Evolutionary conservation across 2,797 vertebrate species (phyloP).

Genomic region (Crypturellus tataupa): DNA sequence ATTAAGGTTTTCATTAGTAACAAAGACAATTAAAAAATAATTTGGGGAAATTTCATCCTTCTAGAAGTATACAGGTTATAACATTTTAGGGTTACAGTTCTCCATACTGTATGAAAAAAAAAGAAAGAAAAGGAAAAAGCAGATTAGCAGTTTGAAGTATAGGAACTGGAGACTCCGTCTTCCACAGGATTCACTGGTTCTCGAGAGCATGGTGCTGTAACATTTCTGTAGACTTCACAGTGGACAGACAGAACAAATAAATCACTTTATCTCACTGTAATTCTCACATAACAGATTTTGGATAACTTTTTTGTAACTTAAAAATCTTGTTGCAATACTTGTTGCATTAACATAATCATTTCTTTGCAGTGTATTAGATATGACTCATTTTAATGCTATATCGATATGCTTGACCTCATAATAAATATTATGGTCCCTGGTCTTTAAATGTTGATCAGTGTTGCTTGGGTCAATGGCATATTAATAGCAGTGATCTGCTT

Average conservation of each 20-base stretch:
- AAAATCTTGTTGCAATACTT: conserved; percentile 36
- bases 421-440: conserved; percentile 65
- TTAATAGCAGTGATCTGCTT: conserved; percentile 73
- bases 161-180: neutral
- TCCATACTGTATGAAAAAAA: neutral
- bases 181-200: neutral
- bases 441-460: conserved; percentile 72
- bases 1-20: neutral
- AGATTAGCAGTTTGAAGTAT: neutral
- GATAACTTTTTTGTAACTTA: conserved; percentile 19
- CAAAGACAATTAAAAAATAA: neutral
- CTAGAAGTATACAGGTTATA: neutral
- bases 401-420: conserved; percentile 73
- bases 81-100: neutral
- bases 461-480: conserved; percentile 71
- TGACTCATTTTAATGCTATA: conserved; percentile 75
- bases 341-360: conserved; percentile 58
- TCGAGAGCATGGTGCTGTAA: neutral
- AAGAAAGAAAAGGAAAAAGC: neutral
- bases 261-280: neutral
- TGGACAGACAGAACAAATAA: neutral
- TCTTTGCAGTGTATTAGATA: conserved; percentile 63
- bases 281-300: neutral
- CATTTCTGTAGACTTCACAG: neutral
- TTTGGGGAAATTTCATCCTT: neutral